Evolutionary conservation across 2,888 invertebrate species (phyloP).

Genomic region (Heliconius ismenius): DNA sequence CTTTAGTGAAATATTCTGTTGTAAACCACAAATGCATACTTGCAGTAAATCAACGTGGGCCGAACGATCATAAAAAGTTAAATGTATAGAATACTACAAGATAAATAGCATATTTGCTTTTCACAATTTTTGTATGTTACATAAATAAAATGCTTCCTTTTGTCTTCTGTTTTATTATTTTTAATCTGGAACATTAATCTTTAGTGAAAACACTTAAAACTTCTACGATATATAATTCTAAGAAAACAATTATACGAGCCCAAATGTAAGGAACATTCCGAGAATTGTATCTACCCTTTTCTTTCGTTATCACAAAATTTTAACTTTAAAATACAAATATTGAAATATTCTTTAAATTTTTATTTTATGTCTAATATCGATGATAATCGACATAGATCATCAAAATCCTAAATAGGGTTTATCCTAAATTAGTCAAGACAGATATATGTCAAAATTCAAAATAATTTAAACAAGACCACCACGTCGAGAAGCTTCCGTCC

Average conservation of each 20-base stretch:
- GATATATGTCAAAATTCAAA: constrained; percentile 50
- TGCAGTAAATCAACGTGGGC: constrained; percentile 60
- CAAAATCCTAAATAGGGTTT: constrained; percentile 57
- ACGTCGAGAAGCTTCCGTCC: constrained; percentile 54
- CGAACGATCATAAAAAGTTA: constrained; percentile 54
- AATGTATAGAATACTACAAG: constrained; percentile 62
- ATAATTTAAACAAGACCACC: constrained; percentile 61
- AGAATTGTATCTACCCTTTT: constrained; percentile 50
- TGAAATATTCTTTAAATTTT: too few species aligned
- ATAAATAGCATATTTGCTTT: constrained; percentile 37
- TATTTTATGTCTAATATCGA: neutral
- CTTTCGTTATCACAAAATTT: neutral
- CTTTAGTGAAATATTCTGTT: constrained; percentile 60
- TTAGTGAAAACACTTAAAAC: constrained; percentile 70
- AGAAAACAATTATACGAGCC: constrained; percentile 15
- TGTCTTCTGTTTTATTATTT: constrained; percentile 4
- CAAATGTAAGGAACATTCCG: constrained; percentile 49
- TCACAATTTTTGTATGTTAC: neutral
- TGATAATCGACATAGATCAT: neutral
- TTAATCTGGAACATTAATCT: constrained; percentile 73
- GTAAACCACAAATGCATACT: constrained; percentile 63
- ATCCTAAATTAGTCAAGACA: constrained; percentile 55
- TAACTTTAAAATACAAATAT: neutral
- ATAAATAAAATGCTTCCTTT: constrained; percentile 7
- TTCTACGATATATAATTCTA: constrained; percentile 51